Evolutionary conservation across 2,888 invertebrate species (phyloP).

Genomic region (Drosophila anomelani): DNA sequence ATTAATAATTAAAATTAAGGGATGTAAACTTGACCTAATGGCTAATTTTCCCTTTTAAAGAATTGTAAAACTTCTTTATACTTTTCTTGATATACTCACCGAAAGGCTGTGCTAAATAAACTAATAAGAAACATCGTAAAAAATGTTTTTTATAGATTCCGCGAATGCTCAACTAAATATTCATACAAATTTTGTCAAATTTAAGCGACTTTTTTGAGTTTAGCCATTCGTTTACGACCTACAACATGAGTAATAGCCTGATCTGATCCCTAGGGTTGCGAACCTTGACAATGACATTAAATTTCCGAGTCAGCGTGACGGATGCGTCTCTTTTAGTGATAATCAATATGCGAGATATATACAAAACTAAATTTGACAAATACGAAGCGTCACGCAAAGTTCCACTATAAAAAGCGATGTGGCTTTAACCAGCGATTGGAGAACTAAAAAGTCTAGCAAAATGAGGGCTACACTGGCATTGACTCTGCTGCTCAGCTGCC

Average conservation of each 20-base stretch:
- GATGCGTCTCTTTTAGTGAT: conserved; percentile 23
- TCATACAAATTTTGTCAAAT: neutral
- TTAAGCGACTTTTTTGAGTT: neutral
- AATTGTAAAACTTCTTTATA: neutral
- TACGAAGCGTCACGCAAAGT: conserved; percentile 31
- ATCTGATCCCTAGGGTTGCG: conserved; percentile 5
- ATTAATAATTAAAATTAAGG: too few relatives aligned
- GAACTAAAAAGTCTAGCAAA: conserved; percentile 14
- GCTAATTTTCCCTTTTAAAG: neutral
- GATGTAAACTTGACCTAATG: neutral
- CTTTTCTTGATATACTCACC: neutral
- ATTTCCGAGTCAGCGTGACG: conserved; percentile 24
- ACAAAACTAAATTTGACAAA: conserved; percentile 13
- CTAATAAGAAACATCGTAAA: neutral
- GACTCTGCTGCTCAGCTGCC: conserved; percentile 50
- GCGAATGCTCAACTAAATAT: neutral
- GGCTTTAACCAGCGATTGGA: conserved; percentile 31
- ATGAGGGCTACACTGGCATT: conserved; percentile 56
- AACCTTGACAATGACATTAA: conserved; percentile 33
- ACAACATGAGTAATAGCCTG: conserved; percentile 3
- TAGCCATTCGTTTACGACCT: neutral
- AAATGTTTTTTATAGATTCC: neutral
- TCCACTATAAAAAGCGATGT: conserved; percentile 35
- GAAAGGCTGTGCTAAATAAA: neutral
- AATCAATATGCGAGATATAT: conserved; percentile 36